Evolutionary conservation across 2,113 vertebrate species (phyloP).

Genomic region (Lanius ludovicianus): DNA sequence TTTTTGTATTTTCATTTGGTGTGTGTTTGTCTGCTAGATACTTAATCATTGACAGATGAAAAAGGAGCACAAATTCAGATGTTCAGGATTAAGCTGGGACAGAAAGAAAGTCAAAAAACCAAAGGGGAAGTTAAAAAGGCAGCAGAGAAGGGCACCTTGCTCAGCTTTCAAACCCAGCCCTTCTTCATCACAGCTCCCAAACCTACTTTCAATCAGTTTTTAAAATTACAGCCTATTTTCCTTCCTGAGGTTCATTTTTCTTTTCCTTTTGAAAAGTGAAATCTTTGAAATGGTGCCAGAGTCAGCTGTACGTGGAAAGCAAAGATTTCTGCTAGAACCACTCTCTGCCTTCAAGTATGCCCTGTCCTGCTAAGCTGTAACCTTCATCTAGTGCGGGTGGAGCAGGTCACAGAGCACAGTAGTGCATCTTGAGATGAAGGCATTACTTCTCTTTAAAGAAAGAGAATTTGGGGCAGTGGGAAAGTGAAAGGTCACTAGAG

Average conservation of each 20-base stretch:
- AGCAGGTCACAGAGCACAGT: background rate
- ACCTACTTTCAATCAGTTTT: background rate
- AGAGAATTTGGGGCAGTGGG: background rate
- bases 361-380: background rate
- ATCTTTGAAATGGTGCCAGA: background rate
- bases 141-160: background rate
- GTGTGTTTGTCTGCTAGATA: background rate
- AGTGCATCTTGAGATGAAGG: background rate
- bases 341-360: background rate
- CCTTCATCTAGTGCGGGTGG: background rate
- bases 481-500: background rate
- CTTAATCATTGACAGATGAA: background rate
- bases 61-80: background rate
- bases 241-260: background rate
- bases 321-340: background rate
- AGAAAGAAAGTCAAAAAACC: background rate
- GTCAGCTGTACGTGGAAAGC: background rate
- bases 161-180: background rate
- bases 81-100: background rate
- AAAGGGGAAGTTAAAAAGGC: background rate
- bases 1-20: background rate
- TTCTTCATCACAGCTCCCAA: background rate
- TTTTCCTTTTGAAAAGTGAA: background rate
- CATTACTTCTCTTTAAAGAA: background rate
- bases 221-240: background rate